phyloP scores from a whole-genome alignment of 2,113 vertebrate species.

The Pelvicachromis taeniatus region DNA sequence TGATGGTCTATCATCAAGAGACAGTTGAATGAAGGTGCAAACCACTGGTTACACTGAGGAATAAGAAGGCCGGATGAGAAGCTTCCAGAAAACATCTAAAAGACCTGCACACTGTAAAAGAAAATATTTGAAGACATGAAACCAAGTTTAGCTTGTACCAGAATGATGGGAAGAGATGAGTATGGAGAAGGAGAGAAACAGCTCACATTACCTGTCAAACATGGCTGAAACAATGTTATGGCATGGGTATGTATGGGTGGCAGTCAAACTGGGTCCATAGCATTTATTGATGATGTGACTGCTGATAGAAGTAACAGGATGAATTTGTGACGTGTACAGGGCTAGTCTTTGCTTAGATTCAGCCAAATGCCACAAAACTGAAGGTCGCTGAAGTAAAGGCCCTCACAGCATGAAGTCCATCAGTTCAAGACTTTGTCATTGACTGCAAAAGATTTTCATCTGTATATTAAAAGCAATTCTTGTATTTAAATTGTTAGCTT shows the following conservation, averaged over 20 bases:
- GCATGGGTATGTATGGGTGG: not conserved
- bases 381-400: not conserved
- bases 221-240: not conserved
- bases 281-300: not conserved
- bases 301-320: not conserved
- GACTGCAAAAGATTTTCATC: not conserved
- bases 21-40: not conserved
- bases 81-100: not conserved
- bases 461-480: not conserved
- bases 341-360: not conserved
- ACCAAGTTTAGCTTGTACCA: not conserved
- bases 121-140: not conserved
- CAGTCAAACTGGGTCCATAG: not conserved
- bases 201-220: not conserved
- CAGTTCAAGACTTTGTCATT: not conserved
- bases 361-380: not conserved
- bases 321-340: not conserved
- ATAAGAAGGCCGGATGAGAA: not conserved
- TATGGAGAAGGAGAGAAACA: not conserved
- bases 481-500: not conserved
- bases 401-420: not conserved
- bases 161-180: not conserved
- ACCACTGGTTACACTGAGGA: not conserved
- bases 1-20: not conserved
- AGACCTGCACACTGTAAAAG: not conserved